phyloP scores from a whole-genome alignment of 2,113 vertebrate genomes.

The Pseudorasbora parva region DNA sequence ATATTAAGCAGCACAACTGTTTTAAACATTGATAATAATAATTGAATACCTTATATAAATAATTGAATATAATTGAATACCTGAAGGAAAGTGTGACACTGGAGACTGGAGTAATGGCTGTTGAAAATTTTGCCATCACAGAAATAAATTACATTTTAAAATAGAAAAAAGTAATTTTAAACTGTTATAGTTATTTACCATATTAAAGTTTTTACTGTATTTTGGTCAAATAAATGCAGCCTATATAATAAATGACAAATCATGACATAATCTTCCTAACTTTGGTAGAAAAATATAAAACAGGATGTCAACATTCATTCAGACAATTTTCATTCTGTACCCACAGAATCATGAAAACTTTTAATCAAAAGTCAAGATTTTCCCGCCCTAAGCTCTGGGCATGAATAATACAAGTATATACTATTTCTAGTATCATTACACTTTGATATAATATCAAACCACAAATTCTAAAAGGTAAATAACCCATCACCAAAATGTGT shows the following conservation, averaged over 20 bases:
- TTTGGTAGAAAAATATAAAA: background rate
- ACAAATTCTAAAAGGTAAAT: slow-evolving; percentile 8
- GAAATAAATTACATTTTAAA: background rate
- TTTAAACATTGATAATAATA: background rate
- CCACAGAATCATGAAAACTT: background rate
- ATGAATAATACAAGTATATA: background rate
- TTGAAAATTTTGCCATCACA: background rate
- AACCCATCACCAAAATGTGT: background rate
- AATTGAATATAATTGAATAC: background rate
- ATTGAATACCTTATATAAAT: background rate
- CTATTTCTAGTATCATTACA: background rate
- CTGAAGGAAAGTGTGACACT: background rate
- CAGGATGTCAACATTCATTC: background rate
- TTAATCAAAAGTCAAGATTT: background rate
- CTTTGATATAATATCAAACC: background rate
- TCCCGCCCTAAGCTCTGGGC: background rate
- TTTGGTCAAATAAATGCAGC: background rate
- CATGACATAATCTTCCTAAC: background rate
- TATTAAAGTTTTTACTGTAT: background rate
- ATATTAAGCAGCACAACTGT: too few relatives aligned
- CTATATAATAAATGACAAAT: background rate
- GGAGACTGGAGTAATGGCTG: background rate
- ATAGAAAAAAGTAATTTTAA: background rate
- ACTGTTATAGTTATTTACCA: background rate
- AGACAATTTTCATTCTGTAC: background rate